These are phyloP conservation scores for Adelosebastes latens DNA, from an alignment of 2,797 vertebrate species.

Conservation along the genomic window DNA sequence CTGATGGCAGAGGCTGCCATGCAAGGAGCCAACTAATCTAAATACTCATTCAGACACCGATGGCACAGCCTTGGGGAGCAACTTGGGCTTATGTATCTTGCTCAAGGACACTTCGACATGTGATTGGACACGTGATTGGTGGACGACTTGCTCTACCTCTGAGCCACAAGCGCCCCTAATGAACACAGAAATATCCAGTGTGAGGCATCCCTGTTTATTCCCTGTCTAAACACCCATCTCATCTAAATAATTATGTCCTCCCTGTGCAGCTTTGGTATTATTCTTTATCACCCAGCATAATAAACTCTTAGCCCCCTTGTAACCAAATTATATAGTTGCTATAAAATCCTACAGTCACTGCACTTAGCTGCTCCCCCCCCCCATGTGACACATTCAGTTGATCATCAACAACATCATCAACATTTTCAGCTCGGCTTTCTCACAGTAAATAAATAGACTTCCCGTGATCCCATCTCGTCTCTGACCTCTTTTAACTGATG, in stretches of 20 bases:
- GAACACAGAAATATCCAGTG: constrained; percentile 4
- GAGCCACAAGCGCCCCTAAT: background rate
- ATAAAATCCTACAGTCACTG: constrained; percentile 64
- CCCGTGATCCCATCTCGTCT: constrained; percentile 35
- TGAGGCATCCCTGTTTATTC: constrained; percentile 51
- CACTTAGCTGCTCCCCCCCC: constrained; percentile 44
- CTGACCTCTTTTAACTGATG: constrained; percentile 21
- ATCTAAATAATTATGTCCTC: constrained; percentile 73
- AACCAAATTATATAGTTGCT: constrained; percentile 74
- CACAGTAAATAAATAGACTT: constrained; percentile 44
- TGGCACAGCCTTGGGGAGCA: no score
- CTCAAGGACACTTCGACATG: no score
- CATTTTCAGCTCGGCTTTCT: background rate
- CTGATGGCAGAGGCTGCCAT: no score
- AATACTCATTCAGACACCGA: no score
- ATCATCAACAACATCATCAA: constrained; percentile 58
- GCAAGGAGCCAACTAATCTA: no score
- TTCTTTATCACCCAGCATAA: constrained; percentile 74
- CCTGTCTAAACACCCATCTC: constrained; percentile 61
- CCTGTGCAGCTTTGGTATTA: constrained; percentile 70
- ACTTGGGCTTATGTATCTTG: no score
- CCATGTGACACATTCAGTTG: constrained; percentile 42
- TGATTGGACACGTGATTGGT: no score
- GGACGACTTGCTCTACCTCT: no score
- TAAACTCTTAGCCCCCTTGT: constrained; percentile 76